A percentile compares a stretch with the other conserved stretches of the same genome.
Conservation (phyloP, 2,113 vertebrate species). For the Neofelis nebulosa region DNA sequence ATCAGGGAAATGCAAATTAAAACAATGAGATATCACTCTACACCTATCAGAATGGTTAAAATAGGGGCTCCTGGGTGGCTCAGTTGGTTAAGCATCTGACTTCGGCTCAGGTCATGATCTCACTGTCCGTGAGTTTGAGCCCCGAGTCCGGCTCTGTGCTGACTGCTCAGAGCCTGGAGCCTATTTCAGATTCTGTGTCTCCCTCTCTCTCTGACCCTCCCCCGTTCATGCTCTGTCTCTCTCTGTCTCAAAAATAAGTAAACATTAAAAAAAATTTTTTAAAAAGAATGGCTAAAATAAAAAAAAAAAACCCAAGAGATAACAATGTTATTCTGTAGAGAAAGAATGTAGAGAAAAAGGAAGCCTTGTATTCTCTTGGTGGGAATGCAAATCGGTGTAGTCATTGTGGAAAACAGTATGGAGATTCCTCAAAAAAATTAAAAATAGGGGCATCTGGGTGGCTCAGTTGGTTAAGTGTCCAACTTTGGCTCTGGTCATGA, state of each 20-base stretch:
- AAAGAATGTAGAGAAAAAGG: background rate
- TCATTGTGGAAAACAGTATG: background rate
- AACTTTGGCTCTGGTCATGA: too few species aligned
- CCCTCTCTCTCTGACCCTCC: too few species aligned
- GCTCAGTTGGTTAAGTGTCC: too few species aligned
- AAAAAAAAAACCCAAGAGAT: background rate
- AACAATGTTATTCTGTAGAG: background rate
- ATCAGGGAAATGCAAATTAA: background rate
- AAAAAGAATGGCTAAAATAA: background rate
- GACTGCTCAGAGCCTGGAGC: too few species aligned
- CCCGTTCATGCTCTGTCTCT: too few species aligned
- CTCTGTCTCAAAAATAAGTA: too few species aligned
- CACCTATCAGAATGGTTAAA: background rate
- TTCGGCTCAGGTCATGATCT: too few species aligned
- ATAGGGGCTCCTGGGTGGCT: too few species aligned
- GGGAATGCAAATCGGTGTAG: background rate
- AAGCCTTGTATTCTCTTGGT: background rate
- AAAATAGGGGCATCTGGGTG: background rate
- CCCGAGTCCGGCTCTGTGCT: rapidly evolving
- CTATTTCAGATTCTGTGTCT: too few species aligned
- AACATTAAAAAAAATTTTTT: too few species aligned
- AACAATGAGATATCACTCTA: background rate
- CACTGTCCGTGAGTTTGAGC: too few species aligned
- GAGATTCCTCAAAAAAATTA: background rate
- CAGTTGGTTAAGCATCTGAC: too few species aligned